Base-by-base conservation (phyloP, 1,140 invertebrate species). In the Neodiprion virginianus region DNA sequence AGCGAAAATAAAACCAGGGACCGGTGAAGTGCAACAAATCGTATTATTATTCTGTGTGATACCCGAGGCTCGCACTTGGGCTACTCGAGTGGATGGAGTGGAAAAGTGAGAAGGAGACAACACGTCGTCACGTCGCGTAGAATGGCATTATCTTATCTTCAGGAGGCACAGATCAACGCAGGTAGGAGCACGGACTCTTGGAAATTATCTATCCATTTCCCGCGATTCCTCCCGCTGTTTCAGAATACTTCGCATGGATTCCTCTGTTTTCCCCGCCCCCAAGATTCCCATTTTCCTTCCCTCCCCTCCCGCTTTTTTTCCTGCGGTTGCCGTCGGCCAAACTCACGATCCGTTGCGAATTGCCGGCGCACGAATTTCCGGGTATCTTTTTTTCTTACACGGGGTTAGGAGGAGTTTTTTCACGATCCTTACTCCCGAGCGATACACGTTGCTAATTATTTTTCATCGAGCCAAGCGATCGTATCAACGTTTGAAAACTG, bases 61-160 rank as follows among this genome's bases (percentile, higher is more conserved):
- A 61, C 5, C n/a, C 11, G 28, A 40, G 28, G 28, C 28, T 40
- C 28, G 28, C 28, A 40, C 28, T 40, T 40, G 28, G 5, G 28
- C 28, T 40, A 40, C 28, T 40, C 28, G 69, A 77, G 78, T 86
- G 81, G 76, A 84, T 87, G 85, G 82, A 85, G 83, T 85, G 79
- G 82, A 72, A 76, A 75, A 81, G 84, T 83, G 84, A 81, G 72
- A 80, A 61, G 11, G 8, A 61, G 11, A 61, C 53, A 61, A 73
- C 75, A 72, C 28, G 21, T 73, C 71, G 78, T 14, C 67, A 82
- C 77, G 78, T 78, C 80, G 81, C 79, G 77, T 81, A 87, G 82
- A 80, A 87, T 87, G 86, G 85, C 87, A 83, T 79, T 87, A 61
- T 84, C 83, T 76, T 85, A 83, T 76, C 78, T 85, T 17, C 82